Base-by-base conservation (phyloP, 1,140 invertebrate species). In the Halotydeus destructor region DNA sequence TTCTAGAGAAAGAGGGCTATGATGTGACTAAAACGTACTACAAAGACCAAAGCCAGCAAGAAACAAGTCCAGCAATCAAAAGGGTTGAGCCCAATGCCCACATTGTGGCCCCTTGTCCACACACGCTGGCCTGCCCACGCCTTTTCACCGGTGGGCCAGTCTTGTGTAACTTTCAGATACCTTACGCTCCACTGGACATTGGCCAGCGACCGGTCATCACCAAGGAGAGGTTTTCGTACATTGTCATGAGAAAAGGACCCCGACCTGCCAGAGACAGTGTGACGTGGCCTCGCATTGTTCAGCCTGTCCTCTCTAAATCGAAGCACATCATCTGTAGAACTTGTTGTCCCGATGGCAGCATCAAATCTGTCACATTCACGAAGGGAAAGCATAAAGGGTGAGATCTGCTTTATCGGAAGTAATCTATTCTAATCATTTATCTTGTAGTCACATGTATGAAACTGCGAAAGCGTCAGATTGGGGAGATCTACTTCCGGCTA, bases 21-120 rank as follows among this genome's bases (percentile, higher is more conserved):
- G 0, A 76, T 72, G 45, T 78, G 81, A 65, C 33, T 5, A 14
- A 14, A 23, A 25, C 27, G 16, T 33, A 23, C n/a, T 24, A 46
- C 6, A 41, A 50, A 31, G 42, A 48, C 22, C 22, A 23, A 12
- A 11, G 41, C n/a, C 30, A 46, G 30, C 14, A 24, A 43, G 5
- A 36, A 43, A 12, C 34, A 24, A 24, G 12, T 35, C 16, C 26
- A 46, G 34, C 12, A 2, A 12, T 36, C 11, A 16, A 12, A n/a
- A 12, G 16, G 3, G 24, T 18, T 23, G 22, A 28, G 12, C 32
- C 43, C 18, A 22, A 27, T 3, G 58, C 51, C 5, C 70, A 78
- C 52, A 68, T 79, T 27, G 72, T 81, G 57, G 69, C 77, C 34
- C 82, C 77, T 11, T 89, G 83, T 61, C 74, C 82, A 0, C 79